Evolutionary conservation across 2,113 vertebrate species (phyloP).

Genomic region (Eclectus roratus): DNA sequence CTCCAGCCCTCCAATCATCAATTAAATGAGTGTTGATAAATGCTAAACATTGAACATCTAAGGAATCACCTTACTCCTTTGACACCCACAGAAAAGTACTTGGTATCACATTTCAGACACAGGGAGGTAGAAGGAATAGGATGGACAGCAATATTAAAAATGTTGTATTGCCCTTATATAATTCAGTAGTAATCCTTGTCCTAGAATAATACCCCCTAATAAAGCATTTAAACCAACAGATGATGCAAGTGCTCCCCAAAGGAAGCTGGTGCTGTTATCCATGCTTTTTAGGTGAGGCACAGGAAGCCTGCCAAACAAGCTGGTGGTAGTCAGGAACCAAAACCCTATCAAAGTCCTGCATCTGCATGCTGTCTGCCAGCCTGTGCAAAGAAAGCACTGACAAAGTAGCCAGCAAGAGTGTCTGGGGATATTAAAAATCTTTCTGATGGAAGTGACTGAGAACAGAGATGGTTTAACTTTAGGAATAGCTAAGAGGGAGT

Average conservation of each 20-base stretch:
- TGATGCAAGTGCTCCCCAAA: neutral
- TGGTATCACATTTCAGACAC: neutral
- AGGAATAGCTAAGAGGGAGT: neutral
- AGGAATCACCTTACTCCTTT: neutral
- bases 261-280: neutral
- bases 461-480: neutral
- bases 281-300: neutral
- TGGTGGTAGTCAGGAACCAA: neutral
- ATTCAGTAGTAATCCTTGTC: neutral
- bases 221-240: neutral
- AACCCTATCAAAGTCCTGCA: neutral
- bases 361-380: neutral
- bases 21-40: neutral
- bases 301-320: neutral
- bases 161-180: neutral
- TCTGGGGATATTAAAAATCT: neutral
- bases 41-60: neutral
- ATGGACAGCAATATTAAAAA: neutral
- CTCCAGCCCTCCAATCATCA: neutral
- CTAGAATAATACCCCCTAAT: neutral
- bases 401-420: neutral
- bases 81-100: neutral
- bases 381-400: fast-evolving
- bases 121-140: neutral
- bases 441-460: neutral